Percentiles rank a stretch among this genome's conserved stretches.
phyloP scores from a whole-genome alignment of 1,140 invertebrate species.

The Prorops nasuta region DNA sequence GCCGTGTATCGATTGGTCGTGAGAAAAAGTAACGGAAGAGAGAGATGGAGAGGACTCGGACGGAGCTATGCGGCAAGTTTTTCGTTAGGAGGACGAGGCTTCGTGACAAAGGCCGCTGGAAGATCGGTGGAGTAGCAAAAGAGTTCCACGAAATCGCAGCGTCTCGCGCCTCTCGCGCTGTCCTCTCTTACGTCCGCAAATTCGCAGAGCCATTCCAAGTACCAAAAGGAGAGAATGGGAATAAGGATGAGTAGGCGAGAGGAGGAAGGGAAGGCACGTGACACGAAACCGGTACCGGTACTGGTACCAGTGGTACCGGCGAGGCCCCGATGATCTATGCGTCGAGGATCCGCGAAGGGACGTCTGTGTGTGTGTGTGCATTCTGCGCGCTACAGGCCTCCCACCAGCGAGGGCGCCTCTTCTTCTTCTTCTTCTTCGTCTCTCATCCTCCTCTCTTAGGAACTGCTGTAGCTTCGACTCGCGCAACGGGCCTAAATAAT shows the following conservation, averaged over 20 bases:
- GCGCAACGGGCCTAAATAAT: conserved; percentile 41
- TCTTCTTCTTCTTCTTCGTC: not conserved
- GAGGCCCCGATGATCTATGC: conserved; percentile 20
- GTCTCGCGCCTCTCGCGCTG: no score
- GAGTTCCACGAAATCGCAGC: no score
- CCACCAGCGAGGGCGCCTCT: not conserved
- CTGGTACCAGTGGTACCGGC: not conserved
- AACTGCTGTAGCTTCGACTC: conserved; percentile 6
- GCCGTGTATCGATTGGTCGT: no score
- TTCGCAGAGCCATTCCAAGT: conserved; percentile 11
- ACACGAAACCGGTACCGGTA: conserved; percentile 24
- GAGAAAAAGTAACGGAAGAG: no score
- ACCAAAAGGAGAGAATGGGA: no score
- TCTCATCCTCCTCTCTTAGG: not conserved
- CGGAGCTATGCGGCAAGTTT: no score
- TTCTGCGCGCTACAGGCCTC: not conserved
- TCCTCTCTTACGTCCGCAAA: conserved; percentile 6
- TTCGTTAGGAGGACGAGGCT: no score
- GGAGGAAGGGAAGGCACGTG: conserved; percentile 16
- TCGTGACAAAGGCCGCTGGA: no score
- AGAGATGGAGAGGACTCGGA: no score
- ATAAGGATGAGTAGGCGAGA: no score
- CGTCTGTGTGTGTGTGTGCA: no score
- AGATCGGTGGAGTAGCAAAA: no score
- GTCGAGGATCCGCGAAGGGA: conserved; percentile 19